Evolutionary conservation across 2,888 invertebrate species (phyloP).

Genomic region (Thereva nobilitata): DNA sequence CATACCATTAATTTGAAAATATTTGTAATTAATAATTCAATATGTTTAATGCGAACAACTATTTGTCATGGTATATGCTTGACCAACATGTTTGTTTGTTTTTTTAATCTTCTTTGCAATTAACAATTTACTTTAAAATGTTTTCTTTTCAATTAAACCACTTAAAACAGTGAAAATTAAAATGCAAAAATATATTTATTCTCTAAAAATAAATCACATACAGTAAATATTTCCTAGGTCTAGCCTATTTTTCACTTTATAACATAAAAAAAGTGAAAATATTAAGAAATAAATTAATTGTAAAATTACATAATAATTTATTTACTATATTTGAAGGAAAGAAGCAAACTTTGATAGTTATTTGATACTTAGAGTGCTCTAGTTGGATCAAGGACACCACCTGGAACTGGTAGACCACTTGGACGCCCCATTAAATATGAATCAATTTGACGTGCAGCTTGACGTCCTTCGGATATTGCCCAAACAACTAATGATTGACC

Average conservation of each 20-base stretch:
- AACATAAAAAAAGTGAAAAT: conserved; percentile 10
- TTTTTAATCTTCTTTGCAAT: no score
- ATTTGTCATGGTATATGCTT: no score
- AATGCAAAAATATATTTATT: conserved; percentile 13
- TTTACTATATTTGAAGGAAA: conserved; percentile 11
- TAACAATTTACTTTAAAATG: no score
- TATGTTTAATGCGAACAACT: no score
- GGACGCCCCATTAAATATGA: conserved; percentile 72
- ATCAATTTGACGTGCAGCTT: conserved; percentile 94
- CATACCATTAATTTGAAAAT: no score
- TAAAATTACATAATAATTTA: conserved; percentile 24
- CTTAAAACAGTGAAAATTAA: conserved; percentile 12
- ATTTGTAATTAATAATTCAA: no score
- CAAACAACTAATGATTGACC: conserved; percentile 99
- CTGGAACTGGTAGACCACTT: conserved; percentile 87
- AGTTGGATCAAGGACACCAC: conserved; percentile 73
- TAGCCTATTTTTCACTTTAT: neutral
- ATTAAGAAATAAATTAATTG: conserved; percentile 25
- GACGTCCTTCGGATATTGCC: conserved; percentile 98
- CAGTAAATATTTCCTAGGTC: neutral
- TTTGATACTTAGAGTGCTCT: conserved; percentile 39
- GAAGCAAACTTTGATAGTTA: neutral
- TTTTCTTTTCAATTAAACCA: neutral
- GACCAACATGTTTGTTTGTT: no score
- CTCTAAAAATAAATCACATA: conserved; percentile 30